Percentiles rank a stretch among this genome's conserved stretches.
These are phyloP conservation scores for Empidonax traillii DNA, from an alignment of 2,113 vertebrate species.

Conservation along the genomic window DNA sequence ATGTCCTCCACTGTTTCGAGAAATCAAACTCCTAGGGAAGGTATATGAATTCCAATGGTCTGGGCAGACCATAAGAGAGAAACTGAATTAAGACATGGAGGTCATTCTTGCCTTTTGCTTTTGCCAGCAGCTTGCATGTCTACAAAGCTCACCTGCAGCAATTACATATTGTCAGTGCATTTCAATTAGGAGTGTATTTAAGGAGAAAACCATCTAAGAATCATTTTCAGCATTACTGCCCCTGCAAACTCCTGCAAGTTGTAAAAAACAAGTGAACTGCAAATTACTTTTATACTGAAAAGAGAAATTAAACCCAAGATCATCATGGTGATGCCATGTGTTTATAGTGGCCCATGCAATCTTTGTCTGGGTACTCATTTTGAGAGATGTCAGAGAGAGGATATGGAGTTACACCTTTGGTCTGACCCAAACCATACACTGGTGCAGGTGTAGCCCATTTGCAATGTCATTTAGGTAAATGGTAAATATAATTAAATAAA, in stretches of 20 bases:
- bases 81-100: background rate
- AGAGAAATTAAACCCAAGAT: background rate
- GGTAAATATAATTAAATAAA: background rate
- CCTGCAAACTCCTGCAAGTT: background rate
- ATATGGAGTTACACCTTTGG: background rate
- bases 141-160: background rate
- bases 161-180: background rate
- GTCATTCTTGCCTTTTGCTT: background rate
- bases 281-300: background rate
- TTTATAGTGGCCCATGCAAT: background rate
- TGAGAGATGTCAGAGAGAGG: background rate
- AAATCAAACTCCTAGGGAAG: background rate
- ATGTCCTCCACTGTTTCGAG: background rate
- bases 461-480: background rate
- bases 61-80: background rate
- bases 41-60: background rate
- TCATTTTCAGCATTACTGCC: background rate
- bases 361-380: background rate
- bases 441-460: background rate
- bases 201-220: background rate
- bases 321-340: fast-evolving
- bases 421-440: background rate
- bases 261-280: background rate
- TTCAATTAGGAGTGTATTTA: background rate
- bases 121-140: background rate